Conservation (phyloP, 2,888 invertebrate genomes). For the Mesochorus sp. region DNA sequence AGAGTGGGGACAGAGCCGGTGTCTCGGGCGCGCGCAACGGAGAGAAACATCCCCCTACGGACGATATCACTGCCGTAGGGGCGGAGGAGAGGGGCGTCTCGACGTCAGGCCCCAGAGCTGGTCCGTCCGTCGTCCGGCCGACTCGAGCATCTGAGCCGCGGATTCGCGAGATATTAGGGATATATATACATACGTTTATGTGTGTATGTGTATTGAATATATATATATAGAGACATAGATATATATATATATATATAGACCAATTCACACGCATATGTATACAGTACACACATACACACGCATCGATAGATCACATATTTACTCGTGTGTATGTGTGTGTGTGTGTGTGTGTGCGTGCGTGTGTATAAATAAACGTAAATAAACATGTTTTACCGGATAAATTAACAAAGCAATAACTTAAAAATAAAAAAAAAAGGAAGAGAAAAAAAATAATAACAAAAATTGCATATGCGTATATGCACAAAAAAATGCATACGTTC, state of each 20-base stretch:
- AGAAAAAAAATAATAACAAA: neutral
- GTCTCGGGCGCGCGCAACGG: constrained; percentile 64
- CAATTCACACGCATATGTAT: constrained; percentile 51
- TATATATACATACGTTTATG: constrained; percentile 64
- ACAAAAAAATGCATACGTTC: neutral
- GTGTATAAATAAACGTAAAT: constrained; percentile 8
- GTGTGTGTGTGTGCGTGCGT: constrained; percentile 6
- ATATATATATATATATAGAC: constrained; percentile 48
- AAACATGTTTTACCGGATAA: constrained; percentile 39
- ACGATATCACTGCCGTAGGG: constrained; percentile 46
- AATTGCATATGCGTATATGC: neutral
- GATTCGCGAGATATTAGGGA: constrained; percentile 74
- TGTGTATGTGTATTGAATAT: too few relatives aligned
- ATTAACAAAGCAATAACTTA: constrained; percentile 2
- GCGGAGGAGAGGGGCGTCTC: constrained; percentile 70
- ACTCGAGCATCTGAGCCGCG: constrained; percentile 78
- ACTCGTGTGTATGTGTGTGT: constrained; percentile 1
- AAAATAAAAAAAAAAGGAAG: neutral
- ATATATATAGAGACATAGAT: constrained; percentile 57
- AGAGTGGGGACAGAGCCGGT: neutral
- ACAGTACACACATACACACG: constrained; percentile 38
- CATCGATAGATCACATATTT: constrained; percentile 2
- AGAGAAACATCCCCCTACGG: constrained; percentile 53
- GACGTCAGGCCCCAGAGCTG: constrained; percentile 80
- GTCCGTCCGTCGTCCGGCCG: constrained; percentile 82